These are phyloP conservation scores for Fissipunctia ypsillon DNA, from an alignment of 2,888 invertebrate species.

Conservation along the genomic window DNA sequence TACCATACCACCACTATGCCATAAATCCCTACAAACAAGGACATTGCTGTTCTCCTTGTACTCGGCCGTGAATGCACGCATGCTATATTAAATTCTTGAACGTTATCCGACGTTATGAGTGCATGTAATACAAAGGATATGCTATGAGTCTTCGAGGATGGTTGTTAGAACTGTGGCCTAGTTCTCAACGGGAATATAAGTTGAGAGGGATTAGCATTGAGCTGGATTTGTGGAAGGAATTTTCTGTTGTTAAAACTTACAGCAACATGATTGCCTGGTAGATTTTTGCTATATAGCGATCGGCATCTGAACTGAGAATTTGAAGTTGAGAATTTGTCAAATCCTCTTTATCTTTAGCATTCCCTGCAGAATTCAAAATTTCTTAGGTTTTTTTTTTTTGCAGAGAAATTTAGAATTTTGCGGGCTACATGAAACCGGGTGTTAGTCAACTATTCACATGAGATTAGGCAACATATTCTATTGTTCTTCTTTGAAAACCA, in stretches of 20 bases:
- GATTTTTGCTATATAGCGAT: neutral
- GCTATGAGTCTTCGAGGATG: slow-evolving; percentile 31
- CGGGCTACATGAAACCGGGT: neutral
- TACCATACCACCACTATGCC: neutral
- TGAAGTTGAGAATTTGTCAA: neutral
- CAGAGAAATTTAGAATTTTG: no score
- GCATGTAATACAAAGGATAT: slow-evolving; percentile 36
- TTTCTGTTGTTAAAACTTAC: neutral
- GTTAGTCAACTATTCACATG: neutral
- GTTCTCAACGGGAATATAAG: slow-evolving; percentile 18
- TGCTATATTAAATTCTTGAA: slow-evolving; percentile 66
- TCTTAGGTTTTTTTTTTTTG: no score
- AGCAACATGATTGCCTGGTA: neutral
- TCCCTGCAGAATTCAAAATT: neutral
- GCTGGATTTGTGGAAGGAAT: slow-evolving; percentile 16
- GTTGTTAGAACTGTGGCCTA: slow-evolving; percentile 38
- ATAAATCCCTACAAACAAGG: slow-evolving; percentile 51
- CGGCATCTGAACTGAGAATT: neutral
- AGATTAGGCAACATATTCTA: neutral
- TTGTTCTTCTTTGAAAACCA: no score
- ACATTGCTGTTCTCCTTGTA: slow-evolving; percentile 14
- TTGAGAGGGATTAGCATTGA: slow-evolving; percentile 20
- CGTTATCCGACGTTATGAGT: slow-evolving; percentile 63
- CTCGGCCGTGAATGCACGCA: slow-evolving; percentile 38
- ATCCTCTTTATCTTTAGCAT: no score